Evolutionary conservation across 2,797 vertebrate genomes (phyloP), one percentile per base, ranked within the genome.

Genomic region (Pseudomugil tenellus): DNA sequence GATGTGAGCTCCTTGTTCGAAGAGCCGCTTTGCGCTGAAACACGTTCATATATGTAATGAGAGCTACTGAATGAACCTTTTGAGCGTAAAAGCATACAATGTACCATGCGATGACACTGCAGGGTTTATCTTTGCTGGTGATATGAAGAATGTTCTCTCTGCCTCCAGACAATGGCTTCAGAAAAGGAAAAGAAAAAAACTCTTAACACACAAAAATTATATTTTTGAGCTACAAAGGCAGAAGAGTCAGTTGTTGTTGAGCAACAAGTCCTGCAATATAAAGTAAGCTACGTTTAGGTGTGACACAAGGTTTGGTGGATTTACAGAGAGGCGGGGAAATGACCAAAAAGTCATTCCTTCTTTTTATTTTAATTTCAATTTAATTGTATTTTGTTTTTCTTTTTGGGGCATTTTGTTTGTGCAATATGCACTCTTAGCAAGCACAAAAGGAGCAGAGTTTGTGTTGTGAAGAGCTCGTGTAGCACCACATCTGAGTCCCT

Each of bases 21-120:
- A 78, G 52, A 79, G 75, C 58, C 66, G 49, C 1, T 8, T 63
- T 74, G 60, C 28, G 68, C 63, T 65, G 43, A 63, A 61, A 58
- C 74, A 64, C 63, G 78, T 84, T 76, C 55, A 73, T 73, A 54
- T 74, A 84, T 67, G 48, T 83, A 84, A 87, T 82, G 70, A 84
- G 70, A 77, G 66, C 58, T 70, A n/a, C 73, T 57, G 74, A 55
- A 46, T 55, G 68, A 81, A 80, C 81, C 82, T 87, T 84, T 83
- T 74, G 70, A 88, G 66, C 80, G 67, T 69, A 46, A 43, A 28
- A 41, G 58, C n/a, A 54, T 60, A 68, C 74, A 81, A 84, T 73
- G 67, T 64, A 75, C 43, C 54, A 34, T 65, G 65, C 69, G 77
- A 74, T 74, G 81, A 49, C 26, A 41, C 54, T 58, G 70, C 70